A percentile compares a stretch with the other conserved stretches of the same genome.
These are phyloP conservation scores for Parazoanthus atlanticus DNA, from an alignment of 92 coral and sea anemone species.

Conservation along the genomic window DNA sequence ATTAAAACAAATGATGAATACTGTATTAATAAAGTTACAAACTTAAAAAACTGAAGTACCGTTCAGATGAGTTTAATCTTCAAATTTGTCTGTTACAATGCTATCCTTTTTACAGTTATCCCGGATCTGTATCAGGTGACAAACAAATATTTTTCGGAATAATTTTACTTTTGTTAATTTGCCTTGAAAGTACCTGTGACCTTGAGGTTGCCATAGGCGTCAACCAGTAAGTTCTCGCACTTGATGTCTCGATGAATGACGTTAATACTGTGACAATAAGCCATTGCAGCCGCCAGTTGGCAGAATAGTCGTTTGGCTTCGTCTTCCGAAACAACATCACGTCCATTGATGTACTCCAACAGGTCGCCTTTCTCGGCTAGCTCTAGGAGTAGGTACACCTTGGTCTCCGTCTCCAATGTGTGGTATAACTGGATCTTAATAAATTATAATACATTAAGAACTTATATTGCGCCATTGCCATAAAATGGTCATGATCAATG, in stretches of 20 bases:
- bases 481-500: too few species aligned
- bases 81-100: too few species aligned
- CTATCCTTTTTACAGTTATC: too few species aligned
- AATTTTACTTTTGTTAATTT: too few species aligned
- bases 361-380: slow-evolving; percentile 79
- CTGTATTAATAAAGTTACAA: too few species aligned
- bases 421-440: slow-evolving; percentile 69
- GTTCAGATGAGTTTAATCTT: too few species aligned
- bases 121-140: too few species aligned
- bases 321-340: slow-evolving; percentile 52
- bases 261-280: slow-evolving; percentile 71
- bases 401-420: slow-evolving; percentile 80
- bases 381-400: slow-evolving; percentile 70
- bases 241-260: slow-evolving; percentile 82
- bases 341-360: slow-evolving; percentile 69
- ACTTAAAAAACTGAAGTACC: too few species aligned
- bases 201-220: slow-evolving; percentile 72
- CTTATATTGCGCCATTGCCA: too few species aligned
- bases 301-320: slow-evolving; percentile 71
- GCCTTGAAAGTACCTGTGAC: slow-evolving; percentile 63
- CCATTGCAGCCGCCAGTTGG: slow-evolving; percentile 77
- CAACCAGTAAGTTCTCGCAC: slow-evolving; percentile 75
- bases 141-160: too few species aligned
- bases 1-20: too few species aligned
- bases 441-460: neutral